Evolutionary conservation across 2,797 vertebrate species (phyloP), one percentile per base, ranked within the genome.

Genomic region (Lycodopsis pacificus): DNA sequence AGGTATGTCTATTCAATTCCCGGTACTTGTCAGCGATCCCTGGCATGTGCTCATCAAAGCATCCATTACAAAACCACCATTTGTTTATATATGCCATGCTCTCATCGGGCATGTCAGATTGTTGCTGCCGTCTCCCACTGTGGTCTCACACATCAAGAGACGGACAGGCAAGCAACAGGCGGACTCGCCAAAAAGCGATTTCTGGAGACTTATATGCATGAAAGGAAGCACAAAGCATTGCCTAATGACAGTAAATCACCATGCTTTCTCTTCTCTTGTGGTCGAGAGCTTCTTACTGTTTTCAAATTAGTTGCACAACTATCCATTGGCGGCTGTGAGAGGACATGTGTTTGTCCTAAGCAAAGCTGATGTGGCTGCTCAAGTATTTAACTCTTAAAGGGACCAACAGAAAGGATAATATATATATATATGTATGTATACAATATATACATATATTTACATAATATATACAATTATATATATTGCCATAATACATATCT

Each of bases 331-430:
- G 63, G 71, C 84, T 65, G 53, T n/a, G 38, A 65, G 76, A 66
- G 64, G 30, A 84, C 91, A 90, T 89, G 76, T 88, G 88, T 87
- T 88, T 76, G 84, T 83, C 80, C 84, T 86, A 62, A 82, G 84
- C 84, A 81, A 81, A 81, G 75, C 76, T 86, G 89, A 91, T 82
- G 83, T 80, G 65, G 59, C 56, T 49, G 12, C 64, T 68, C 51
- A 80, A 82, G 32, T 88, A 90, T 92, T 90, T 90, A 91, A 91
- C 90, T 85, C 85, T 83, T 74, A 36, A 58, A 76, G 15, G 66
- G 57, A 70, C 22, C 1, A 49, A 25, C 19, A 70, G 36, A 36
- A 48, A 2, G 9, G 44, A 49, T 19, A 20, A 44, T 44, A 44
- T 44, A 17, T 40, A 44, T 15, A 15, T 44, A 44, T 44, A 44